Evolutionary conservation across 2,888 invertebrate species (phyloP).

Genomic region (Polymixis lichenea): DNA sequence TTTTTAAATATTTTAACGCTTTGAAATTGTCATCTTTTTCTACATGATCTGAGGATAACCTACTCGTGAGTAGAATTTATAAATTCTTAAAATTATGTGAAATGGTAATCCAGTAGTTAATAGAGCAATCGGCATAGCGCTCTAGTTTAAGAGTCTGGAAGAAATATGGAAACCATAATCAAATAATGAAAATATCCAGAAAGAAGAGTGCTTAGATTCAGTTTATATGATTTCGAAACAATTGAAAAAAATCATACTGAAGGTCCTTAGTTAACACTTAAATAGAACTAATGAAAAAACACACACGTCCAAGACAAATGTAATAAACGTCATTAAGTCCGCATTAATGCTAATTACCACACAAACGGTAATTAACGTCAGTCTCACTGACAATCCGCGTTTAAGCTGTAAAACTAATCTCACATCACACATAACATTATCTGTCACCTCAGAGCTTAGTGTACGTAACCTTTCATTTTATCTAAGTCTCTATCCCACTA

Average conservation of each 20-base stretch:
- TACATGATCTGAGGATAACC: neutral
- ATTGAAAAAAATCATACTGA: neutral
- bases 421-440: constrained; percentile 25
- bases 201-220: neutral
- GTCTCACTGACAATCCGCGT: constrained; percentile 26
- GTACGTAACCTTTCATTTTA: constrained; percentile 9
- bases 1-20: constrained; percentile 12
- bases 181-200: neutral
- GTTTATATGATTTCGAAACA: neutral
- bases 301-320: constrained; percentile 11
- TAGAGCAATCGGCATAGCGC: too few relatives aligned
- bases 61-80: neutral
- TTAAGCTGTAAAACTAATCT: constrained; percentile 26
- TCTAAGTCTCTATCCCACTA: neutral
- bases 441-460: constrained; percentile 14
- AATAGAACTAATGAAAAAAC: neutral
- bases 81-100: neutral
- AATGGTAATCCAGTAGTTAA: neutral
- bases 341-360: constrained; percentile 1
- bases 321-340: constrained; percentile 3
- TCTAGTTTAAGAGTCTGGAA: too few relatives aligned
- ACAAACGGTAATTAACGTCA: constrained; percentile 27
- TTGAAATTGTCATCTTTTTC: neutral
- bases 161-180: too few relatives aligned
- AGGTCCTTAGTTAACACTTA: neutral